Evolutionary conservation across 2,113 vertebrate species (phyloP), one percentile per base, ranked within the genome.

Genomic region (Pitta sordida): DNA sequence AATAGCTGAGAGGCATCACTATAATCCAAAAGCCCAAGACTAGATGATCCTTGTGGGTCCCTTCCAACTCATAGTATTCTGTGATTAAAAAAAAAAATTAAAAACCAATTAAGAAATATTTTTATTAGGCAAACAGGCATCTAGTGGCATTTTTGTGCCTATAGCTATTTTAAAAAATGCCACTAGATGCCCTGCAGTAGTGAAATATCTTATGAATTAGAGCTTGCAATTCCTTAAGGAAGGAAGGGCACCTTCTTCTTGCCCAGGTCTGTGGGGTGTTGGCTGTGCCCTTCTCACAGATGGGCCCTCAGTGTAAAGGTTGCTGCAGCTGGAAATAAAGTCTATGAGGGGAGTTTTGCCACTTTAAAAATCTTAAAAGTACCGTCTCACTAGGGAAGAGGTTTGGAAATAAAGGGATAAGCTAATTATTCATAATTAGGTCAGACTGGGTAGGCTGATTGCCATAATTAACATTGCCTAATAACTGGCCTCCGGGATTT

Each of bases 341-440:
- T 41, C 64, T 64, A 20, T 23, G 27, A 52, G 29, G 11, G 30
- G n/a, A 83, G n/a, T 63, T 96, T 82, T 56, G 17, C 36, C 67
- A 37, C 18, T 77, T 90, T 60, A 85, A 89, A 87, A 83, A 51
- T 39, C 71, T 83, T 87, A 18, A 77, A 92, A 94, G 69, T 60
- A 15, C 43, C 6, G 0, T 75, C 79, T 93, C 96, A 83, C 63
- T 43, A 82, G 96, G 92, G 94, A 94, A 79, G 62, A 62, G 22
- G 41, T 83, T 97, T 83, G 56, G 88, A 96, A 96, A 96, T 90
- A 96, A 94, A 95, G 34, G 92, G 91, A 89, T 92, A 87, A 95
- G 86, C 94, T 96, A 97, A 97, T 97, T 96, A 97, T 92, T 92
- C 95, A 93, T 96, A 97, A 96, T 96, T 97, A 86, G 95, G 96